Conservation (phyloP, 2,888 invertebrate genomes). For the Abrostola triplasia region DNA sequence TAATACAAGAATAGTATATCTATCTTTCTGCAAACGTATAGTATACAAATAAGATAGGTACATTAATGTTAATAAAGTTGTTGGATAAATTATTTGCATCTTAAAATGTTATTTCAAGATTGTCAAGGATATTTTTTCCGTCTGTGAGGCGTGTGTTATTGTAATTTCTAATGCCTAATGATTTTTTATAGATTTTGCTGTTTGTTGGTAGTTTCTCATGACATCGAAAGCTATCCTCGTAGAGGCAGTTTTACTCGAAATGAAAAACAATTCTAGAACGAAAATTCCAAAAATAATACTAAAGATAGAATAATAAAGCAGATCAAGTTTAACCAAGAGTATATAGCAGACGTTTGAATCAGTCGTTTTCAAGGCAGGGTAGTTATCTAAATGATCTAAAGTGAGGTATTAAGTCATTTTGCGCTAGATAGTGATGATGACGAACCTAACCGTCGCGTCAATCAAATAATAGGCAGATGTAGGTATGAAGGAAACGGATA, state of each 20-base stretch:
- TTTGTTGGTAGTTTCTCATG: constrained; percentile 44
- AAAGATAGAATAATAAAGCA: too few relatives aligned
- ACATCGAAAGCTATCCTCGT: constrained; percentile 44
- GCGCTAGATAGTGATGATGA: too few relatives aligned
- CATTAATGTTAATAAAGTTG: not conserved
- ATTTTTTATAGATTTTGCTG: constrained; percentile 59
- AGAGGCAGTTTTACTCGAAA: constrained; percentile 19
- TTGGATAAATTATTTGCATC: constrained; percentile 23
- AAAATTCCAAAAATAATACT: too few relatives aligned
- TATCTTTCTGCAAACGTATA: not conserved
- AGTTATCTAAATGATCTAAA: too few relatives aligned
- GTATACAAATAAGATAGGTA: not conserved
- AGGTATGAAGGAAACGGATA: constrained; percentile 41
- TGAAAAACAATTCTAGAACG: too few relatives aligned
- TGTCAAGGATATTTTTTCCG: constrained; percentile 56
- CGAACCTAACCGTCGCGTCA: not conserved
- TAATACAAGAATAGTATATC: not conserved
- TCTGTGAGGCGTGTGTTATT: constrained; percentile 47
- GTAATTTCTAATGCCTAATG: constrained; percentile 62
- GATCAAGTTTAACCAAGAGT: too few relatives aligned
- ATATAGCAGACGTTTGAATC: constrained; percentile 2
- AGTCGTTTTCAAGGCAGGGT: not conserved
- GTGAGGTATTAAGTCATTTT: too few relatives aligned
- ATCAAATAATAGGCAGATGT: not conserved
- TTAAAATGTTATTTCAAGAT: constrained; percentile 30